Base-by-base conservation (phyloP, 2,797 vertebrate species). In the Protosalanx chinensis region DNA sequence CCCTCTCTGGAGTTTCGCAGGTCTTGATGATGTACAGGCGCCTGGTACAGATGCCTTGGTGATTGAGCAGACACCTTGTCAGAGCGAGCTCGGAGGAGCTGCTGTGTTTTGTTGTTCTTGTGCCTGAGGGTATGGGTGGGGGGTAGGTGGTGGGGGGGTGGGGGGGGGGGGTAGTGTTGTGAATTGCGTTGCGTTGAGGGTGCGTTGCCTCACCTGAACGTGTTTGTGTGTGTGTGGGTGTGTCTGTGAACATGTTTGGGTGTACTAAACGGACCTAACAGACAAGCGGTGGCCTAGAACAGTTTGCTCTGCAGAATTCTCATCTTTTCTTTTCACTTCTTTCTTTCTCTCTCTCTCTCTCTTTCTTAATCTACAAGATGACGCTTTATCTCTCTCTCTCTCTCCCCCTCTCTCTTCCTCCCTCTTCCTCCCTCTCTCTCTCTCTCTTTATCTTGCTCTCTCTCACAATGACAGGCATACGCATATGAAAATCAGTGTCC, bases 221-320 rank as follows among this genome's bases (percentile, higher is more conserved):
- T 33, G 60, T 46, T 35, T n/a, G 35, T 46, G 63, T 4, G 35
- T 12, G 37, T 27, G 10, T 49, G 33, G 3, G 37, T 46, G 63
- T 41, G 62, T 16, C 49, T 51, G 49, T 4, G 16, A 53, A 37
- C 13, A 12, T 27, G 63, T 46, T 35, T 46, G 63, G n/a, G 63
- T 13, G 37, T 65, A 27, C 41, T 41, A 20, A 46, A 41, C 33
- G 6, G 63, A 41, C 46, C 4, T 4, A n/a, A 20, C 63, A 35
- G 5, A 23, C 63, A 10, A 4, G 12, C 37, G 2, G 12, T 41
- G 37, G 51, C 15, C 51, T 53, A 27, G 23, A 66, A 66, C 20
- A 12, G 41, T 23, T 66, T 23, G 37, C 23, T 5, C 64, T 51
- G 64, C 64, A 49, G 64, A 66, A 49, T 66, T 27, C 64, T 66